Evolutionary conservation across 2,113 vertebrate species (phyloP), one percentile per base, ranked within the genome.

Genomic region (Dromas ardeola): DNA sequence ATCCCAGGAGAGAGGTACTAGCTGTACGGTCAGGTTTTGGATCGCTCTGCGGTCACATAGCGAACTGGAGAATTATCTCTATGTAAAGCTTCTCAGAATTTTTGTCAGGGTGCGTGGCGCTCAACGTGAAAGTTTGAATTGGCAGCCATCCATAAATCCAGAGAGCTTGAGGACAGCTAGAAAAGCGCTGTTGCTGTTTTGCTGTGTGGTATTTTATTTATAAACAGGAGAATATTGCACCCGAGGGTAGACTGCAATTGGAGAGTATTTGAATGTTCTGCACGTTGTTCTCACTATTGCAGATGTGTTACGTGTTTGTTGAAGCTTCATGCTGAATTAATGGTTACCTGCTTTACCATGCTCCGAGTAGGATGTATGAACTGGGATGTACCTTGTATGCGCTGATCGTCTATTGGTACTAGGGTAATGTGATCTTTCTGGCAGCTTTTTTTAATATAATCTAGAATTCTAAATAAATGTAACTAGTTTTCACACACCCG

Each of bases 51-150:
- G 13, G 27, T 93, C 38, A 4, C 34, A 0, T 30, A 14, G 14
- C 18, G 61, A 87, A 23, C 12, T 36, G 62, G 17, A 7, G n/a
- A 77, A 49, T 45, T 34, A 19, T 5, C 10, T 4, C 56, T 55
- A 11, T 27, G 16, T 40, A 32, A 63, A 87, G 52, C 56, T 78
- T 1, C 32, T 69, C 38, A 20, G n/a, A 34, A 29, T 42, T 78
- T 62, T 45, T 72, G 26, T 79, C 14, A 13, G 23, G 5, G 3
- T 61, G 26, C 15, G 0, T 3, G 23, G 26, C 2, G 0, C 5
- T 52, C 42, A 5, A 0, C 2, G 4, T 62, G 22, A 7, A 63
- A 59, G 66, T 53, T 84, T 69, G 62, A 56, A 36, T 18, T 11
- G 36, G 27, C 21, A 15, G 43, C 34, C 5, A 1, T 19, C 34